A percentile compares a stretch with the other conserved stretches of the same genome.
Evolutionary conservation across 2,888 invertebrate genomes (phyloP).

Genomic region (Clivina fossor): DNA sequence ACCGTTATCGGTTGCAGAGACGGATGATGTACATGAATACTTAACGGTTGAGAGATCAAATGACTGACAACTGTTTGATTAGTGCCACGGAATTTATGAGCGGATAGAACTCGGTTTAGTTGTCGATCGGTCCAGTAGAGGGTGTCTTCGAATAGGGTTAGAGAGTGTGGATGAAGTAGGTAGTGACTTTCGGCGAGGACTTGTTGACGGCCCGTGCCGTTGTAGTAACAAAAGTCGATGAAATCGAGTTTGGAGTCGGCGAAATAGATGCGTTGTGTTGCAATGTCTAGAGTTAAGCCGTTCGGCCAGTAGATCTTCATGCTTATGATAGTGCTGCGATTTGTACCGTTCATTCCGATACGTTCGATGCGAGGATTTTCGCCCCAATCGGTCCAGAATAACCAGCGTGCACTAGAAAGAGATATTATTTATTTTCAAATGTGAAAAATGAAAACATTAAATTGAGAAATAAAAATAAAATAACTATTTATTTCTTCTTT

Average conservation of each 20-base stretch:
- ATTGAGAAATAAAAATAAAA: too few species aligned
- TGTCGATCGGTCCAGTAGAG: slow-evolving; percentile 97
- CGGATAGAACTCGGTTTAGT: slow-evolving; percentile 84
- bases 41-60: slow-evolving; percentile 90
- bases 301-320: slow-evolving; percentile 99
- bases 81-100: slow-evolving; percentile 89
- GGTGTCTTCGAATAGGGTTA: slow-evolving; percentile 94
- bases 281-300: slow-evolving; percentile 92
- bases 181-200: slow-evolving; percentile 88
- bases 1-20: slow-evolving; percentile 81
- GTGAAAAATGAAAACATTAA: too few species aligned
- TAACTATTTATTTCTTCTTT: too few species aligned
- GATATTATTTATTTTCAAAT: too few species aligned
- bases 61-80: slow-evolving; percentile 95
- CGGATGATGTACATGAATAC: slow-evolving; percentile 94
- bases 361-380: slow-evolving; percentile 95
- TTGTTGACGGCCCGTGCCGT: slow-evolving; percentile 87
- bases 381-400: slow-evolving; percentile 99
- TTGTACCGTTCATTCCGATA: slow-evolving; percentile 93
- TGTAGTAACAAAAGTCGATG: slow-evolving; percentile 97
- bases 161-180: slow-evolving; percentile 90
- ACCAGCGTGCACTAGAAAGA: slow-evolving; percentile 68
- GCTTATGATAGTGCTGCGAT: slow-evolving; percentile 79
- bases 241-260: slow-evolving; percentile 97
- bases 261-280: slow-evolving; percentile 92